Evolutionary conservation across 2,888 invertebrate genomes (phyloP).

Genomic region (Neocrepidodera transversa): DNA sequence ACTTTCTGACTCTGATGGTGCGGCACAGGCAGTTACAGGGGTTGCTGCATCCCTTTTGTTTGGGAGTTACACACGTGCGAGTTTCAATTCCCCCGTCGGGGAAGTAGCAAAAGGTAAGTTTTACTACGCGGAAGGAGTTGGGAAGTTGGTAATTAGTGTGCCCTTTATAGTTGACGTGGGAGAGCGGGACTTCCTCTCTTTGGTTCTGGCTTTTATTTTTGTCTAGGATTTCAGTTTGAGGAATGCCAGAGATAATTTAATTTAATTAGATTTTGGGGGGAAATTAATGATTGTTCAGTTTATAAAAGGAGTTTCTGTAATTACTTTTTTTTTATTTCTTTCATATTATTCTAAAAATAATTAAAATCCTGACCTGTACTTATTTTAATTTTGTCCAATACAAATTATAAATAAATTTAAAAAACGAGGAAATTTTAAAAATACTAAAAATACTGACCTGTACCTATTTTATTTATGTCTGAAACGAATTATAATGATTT

Average conservation of each 20-base stretch:
- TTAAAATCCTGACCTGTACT: background rate
- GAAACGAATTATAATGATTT: too few species aligned
- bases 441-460: too few species aligned
- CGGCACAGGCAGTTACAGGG: slow-evolving; percentile 24
- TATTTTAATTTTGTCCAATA: too few species aligned
- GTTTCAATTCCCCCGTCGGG: slow-evolving; percentile 28
- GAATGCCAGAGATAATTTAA: slow-evolving; percentile 15
- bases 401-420: too few species aligned
- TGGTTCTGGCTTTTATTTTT: slow-evolving; percentile 10
- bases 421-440: too few species aligned
- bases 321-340: background rate
- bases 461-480: too few species aligned
- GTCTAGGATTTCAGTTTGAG: slow-evolving; percentile 10
- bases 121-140: slow-evolving; percentile 29
- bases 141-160: slow-evolving; percentile 28
- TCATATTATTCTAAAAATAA: too few species aligned
- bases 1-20: slow-evolving; percentile 25
- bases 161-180: slow-evolving; percentile 21
- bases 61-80: slow-evolving; percentile 36
- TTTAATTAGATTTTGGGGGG: slow-evolving; percentile 11
- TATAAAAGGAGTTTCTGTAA: background rate
- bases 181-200: background rate
- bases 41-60: slow-evolving; percentile 33
- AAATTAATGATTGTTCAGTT: background rate
- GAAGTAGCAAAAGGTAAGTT: slow-evolving; percentile 35